Percentiles rank a stretch among this genome's conserved stretches.
These are phyloP conservation scores for Tragelaphus oryx DNA, from an alignment of 2,797 vertebrate genomes.

Conservation along the genomic window DNA sequence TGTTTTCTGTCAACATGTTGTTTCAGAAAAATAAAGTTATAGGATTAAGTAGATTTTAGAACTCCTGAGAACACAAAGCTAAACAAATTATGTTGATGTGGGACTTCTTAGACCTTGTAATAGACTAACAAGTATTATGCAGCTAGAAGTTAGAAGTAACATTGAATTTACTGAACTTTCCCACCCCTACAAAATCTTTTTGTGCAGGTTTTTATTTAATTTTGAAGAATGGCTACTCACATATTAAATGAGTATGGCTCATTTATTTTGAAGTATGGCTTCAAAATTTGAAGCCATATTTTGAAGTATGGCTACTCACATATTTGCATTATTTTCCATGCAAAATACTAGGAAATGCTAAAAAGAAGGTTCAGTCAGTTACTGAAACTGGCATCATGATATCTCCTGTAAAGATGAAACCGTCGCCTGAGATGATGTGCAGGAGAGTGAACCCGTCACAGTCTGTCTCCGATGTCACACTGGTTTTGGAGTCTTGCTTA, in stretches of 20 bases:
- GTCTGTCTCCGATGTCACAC: background rate
- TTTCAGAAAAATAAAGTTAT: background rate
- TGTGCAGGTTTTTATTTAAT: background rate
- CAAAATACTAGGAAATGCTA: background rate
- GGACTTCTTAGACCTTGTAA: background rate
- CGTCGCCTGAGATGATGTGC: background rate
- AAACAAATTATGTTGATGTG: background rate
- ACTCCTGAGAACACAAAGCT: background rate
- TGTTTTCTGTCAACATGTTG: background rate
- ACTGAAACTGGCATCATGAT: no score
- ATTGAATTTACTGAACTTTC: background rate
- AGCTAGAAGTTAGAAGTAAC: background rate
- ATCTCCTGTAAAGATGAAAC: background rate
- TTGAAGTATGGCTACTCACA: background rate
- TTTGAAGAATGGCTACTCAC: background rate
- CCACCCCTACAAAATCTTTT: background rate
- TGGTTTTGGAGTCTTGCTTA: background rate
- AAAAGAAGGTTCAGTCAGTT: background rate
- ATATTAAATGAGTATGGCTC: no score
- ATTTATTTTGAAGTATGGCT: no score
- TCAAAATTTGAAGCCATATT: no score
- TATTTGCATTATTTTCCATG: no score
- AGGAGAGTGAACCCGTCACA: background rate
- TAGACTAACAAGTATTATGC: background rate
- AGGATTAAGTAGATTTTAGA: background rate